These are phyloP conservation scores for Nycticebus coucang DNA, from an alignment of 2,113 vertebrate genomes.

Conservation along the genomic window DNA sequence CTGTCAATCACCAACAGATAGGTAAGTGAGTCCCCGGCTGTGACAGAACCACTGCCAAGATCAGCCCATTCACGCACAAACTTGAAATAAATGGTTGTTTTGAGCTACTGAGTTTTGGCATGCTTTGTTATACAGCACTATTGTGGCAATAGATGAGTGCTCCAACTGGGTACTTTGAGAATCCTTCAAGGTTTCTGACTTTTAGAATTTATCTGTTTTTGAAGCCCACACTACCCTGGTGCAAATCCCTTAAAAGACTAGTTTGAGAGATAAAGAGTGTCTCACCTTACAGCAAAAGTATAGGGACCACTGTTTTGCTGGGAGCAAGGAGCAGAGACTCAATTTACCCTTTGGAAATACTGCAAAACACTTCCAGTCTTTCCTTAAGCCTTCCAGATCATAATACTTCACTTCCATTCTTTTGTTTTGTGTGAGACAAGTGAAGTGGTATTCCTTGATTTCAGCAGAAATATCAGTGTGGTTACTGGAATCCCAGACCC, in stretches of 20 bases:
- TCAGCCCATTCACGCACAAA: neutral
- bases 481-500: neutral
- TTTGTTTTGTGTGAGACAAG: constrained; percentile 16
- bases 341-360: neutral
- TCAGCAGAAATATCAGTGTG: neutral
- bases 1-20: neutral
- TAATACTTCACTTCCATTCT: neutral
- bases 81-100: neutral
- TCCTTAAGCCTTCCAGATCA: neutral
- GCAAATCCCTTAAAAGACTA: neutral
- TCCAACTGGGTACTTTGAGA: neutral
- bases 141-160: neutral
- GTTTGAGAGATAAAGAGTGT: neutral
- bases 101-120: neutral
- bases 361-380: neutral
- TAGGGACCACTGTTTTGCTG: neutral
- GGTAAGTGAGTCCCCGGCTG: neutral
- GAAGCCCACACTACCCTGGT: neutral
- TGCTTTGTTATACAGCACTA: neutral
- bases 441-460: neutral
- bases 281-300: neutral
- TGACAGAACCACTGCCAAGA: neutral
- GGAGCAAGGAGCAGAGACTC: neutral
- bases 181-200: neutral
- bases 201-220: neutral